A percentile compares a stretch with the other conserved stretches of the same genome.
Conservation (phyloP, 2,113 vertebrate species). For the Colistium nudipinnis region DNA sequence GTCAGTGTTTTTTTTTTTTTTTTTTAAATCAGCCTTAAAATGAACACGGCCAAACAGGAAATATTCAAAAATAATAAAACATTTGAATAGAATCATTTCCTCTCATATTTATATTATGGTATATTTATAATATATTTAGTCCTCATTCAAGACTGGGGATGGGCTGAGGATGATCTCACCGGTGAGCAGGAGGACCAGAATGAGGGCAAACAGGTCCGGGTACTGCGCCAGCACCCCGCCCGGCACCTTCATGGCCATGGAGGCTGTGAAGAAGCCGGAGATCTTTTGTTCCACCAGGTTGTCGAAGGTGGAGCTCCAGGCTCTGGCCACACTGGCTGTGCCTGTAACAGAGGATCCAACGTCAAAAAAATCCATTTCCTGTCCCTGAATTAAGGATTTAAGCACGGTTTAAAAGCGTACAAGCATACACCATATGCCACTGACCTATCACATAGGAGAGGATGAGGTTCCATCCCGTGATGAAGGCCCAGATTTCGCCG, state of each 20-base stretch:
- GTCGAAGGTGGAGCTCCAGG: conserved; percentile 95
- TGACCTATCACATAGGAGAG: conserved; percentile 98
- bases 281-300: conserved; percentile 92
- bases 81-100: too few relatives aligned
- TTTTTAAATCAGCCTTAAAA: too few relatives aligned
- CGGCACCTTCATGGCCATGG: conserved; percentile 81
- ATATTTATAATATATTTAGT: too few relatives aligned
- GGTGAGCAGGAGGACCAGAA: conserved; percentile 89
- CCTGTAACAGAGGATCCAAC: conserved; percentile 67
- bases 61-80: too few relatives aligned
- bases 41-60: too few relatives aligned
- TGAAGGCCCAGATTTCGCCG: conserved; percentile 97
- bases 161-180: conserved; percentile 84
- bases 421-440: too few relatives aligned
- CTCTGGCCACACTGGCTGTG: conserved; percentile 93
- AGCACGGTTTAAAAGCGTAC: too few relatives aligned
- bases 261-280: conserved; percentile 84
- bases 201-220: conserved; percentile 91
- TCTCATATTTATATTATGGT: not conserved
- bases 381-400: too few relatives aligned
- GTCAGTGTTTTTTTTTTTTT: too few relatives aligned
- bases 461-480: conserved; percentile 97
- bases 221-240: conserved; percentile 85
- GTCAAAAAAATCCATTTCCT: not conserved
- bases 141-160: not conserved